A percentile compares a stretch with the other conserved stretches of the same genome.
Conservation (phyloP, 2,113 vertebrate genomes). For the Rhinolophus ferrumequinum region DNA sequence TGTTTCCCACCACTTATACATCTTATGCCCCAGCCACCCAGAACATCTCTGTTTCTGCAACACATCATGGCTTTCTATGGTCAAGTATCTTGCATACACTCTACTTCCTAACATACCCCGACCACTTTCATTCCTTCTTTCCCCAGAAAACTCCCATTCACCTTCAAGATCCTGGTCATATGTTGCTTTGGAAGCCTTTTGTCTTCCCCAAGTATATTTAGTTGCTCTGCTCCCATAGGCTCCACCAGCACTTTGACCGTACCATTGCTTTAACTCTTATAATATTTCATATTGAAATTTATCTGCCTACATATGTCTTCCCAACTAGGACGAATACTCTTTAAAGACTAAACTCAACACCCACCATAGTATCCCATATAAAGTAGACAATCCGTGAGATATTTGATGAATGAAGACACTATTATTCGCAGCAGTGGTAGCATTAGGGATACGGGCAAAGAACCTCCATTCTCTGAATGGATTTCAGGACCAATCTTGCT, state of each 20-base stretch:
- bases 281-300: neutral
- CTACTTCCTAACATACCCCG: neutral
- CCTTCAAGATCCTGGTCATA: neutral
- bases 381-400: neutral
- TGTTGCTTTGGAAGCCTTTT: neutral
- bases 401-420: neutral
- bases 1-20: neutral
- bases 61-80: neutral
- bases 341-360: neutral
- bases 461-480: neutral
- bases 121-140: neutral
- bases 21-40: neutral
- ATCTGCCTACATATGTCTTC: neutral
- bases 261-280: neutral
- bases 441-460: neutral
- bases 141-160: neutral
- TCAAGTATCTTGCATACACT: neutral
- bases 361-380: neutral
- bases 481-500: slow-evolving; percentile 17
- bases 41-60: neutral
- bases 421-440: neutral
- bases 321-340: neutral
- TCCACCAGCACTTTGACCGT: neutral
- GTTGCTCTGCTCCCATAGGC: neutral
- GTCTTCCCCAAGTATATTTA: neutral